Evolutionary conservation across 2,113 vertebrate genomes (phyloP), one percentile per base, ranked within the genome.

Genomic region (Nycticryphes semicollaris): DNA sequence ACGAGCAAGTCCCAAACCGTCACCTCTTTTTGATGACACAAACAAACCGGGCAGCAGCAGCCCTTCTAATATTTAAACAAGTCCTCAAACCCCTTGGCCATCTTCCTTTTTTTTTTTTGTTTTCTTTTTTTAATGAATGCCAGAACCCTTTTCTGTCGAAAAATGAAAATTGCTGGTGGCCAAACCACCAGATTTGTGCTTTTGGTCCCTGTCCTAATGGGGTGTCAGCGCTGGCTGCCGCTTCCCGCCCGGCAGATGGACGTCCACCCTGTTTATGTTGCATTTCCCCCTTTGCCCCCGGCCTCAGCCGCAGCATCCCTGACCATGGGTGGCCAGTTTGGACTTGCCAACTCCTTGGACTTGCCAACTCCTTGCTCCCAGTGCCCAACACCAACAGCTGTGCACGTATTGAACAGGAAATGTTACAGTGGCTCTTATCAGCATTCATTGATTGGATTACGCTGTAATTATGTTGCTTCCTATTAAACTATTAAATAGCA

Each of bases 11-110:
- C 79, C 74, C 87, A 84, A 87, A 87, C 91, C 48, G 24, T 11
- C 74, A 69, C 67, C 69, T 59, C 53, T 39, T 84, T 51, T 1
- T 60, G 74, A 84, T 84, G 89, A 84, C 81, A 76, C 21, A 66
- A 96, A 92, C 89, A 89, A 81, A 50, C 41, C 9, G 15, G 87
- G 76, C 63, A 60, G 72, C 90, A 95, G 89, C 87, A 82, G 89
- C 91, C n/a, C 54, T 73, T 30, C 80, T 54, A 28, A 94, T 68
- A 75, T 72, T 91, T 64, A 87, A 96, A 92, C 80, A 87, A 87
- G 16, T 35, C 89, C 91, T 87, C 80, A 50, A 60, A 43, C 28
- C 82, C 75, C 48, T 92, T 48, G 62, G 82, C 82, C 28, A 57
- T 43, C 35, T 76, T 51, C 64, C 56, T 81, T 47, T 27, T 25